Conservation (phyloP, 2,797 vertebrate genomes). For the Crenichthys baileyi region DNA sequence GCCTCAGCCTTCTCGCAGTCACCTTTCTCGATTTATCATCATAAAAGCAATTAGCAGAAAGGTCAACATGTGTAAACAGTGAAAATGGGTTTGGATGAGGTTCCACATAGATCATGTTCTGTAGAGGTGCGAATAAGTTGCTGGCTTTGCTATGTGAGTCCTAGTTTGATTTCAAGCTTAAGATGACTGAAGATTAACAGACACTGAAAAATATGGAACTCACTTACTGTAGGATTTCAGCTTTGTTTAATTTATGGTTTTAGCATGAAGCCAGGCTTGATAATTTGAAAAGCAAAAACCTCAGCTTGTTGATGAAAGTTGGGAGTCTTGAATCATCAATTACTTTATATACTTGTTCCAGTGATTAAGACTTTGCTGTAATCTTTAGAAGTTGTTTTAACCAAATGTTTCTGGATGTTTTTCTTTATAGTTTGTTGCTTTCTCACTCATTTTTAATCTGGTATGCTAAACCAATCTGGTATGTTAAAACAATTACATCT, state of each 20-base stretch:
- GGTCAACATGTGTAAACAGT: conserved; percentile 62
- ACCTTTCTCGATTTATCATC: conserved; percentile 49
- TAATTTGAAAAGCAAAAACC: not conserved
- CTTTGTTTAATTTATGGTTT: not conserved
- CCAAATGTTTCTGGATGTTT: not conserved
- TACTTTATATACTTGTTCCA: not conserved
- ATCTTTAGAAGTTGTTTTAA: not conserved
- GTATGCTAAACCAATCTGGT: not conserved
- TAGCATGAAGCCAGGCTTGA: not conserved
- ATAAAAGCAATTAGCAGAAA: conserved; percentile 71
- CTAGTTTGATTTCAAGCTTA: not conserved
- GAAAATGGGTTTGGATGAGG: conserved; percentile 30
- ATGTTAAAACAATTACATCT: too few species aligned
- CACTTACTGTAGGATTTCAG: not conserved
- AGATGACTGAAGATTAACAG: not conserved
- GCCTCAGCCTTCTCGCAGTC: conserved; percentile 24
- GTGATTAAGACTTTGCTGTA: not conserved
- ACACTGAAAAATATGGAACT: not conserved
- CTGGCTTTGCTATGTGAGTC: not conserved
- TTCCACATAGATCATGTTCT: conserved; percentile 36
- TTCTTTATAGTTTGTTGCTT: not conserved
- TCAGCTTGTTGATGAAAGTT: not conserved
- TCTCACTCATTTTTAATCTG: not conserved
- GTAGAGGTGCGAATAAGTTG: conserved; percentile 3
- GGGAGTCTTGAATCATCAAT: not conserved